Conservation (phyloP, 2,113 vertebrate species). For the Calonectris borealis region DNA sequence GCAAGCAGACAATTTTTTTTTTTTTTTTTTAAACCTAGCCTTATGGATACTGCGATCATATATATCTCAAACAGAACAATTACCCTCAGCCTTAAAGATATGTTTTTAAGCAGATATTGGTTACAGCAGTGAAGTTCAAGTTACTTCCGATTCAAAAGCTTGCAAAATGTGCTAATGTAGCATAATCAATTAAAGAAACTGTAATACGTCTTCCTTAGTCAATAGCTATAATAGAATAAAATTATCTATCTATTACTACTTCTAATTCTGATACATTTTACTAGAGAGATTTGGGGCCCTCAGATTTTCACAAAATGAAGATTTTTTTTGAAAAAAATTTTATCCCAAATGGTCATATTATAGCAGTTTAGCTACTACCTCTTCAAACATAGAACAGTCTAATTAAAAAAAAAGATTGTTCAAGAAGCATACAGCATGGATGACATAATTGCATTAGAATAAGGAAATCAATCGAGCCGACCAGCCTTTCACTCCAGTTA, state of each 20-base stretch:
- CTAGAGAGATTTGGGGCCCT: not conserved
- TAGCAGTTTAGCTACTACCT: not conserved
- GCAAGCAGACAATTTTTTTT: not conserved
- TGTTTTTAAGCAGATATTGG: not conserved
- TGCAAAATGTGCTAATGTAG: not conserved
- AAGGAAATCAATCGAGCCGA: not conserved
- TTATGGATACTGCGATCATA: not conserved
- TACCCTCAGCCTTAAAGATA: not conserved
- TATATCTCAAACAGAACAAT: not conserved
- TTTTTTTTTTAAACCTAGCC: not conserved
- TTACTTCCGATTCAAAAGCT: not conserved
- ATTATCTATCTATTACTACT: not conserved
- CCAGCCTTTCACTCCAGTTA: conserved; percentile 21
- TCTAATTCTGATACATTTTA: not conserved
- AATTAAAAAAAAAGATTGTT: conserved; percentile 12
- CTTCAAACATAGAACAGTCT: not conserved
- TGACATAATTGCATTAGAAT: conserved; percentile 44
- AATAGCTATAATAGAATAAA: not conserved
- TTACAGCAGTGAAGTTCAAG: not conserved
- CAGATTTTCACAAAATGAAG: not conserved
- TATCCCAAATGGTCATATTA: not conserved
- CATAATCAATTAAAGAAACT: not conserved
- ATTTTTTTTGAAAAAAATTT: not conserved
- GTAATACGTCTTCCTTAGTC: not conserved
- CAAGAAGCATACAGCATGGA: conserved; percentile 35